These are phyloP conservation scores for Philypnodon macrostomus DNA, from an alignment of 2,797 vertebrate genomes.

Conservation along the genomic window DNA sequence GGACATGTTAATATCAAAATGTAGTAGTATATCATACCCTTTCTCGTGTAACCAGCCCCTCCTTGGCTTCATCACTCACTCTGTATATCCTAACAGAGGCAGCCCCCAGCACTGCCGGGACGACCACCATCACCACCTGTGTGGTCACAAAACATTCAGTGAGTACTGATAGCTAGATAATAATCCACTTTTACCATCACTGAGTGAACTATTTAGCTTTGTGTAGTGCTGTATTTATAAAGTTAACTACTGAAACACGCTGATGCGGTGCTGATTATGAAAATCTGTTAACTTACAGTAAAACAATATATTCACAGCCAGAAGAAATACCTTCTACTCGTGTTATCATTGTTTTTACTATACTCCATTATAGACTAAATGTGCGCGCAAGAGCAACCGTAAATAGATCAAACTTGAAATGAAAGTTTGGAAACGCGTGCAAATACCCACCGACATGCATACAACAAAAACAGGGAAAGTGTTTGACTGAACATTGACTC, in stretches of 20 bases:
- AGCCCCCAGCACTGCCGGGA: conserved; percentile 79
- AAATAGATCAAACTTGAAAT: neutral
- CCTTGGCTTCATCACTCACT: conserved; percentile 47
- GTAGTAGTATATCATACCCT: conserved; percentile 56
- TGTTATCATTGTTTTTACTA: too few relatives aligned
- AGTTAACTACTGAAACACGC: too few relatives aligned
- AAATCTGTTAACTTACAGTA: too few relatives aligned
- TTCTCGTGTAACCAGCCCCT: conserved; percentile 56
- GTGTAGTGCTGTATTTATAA: too few relatives aligned
- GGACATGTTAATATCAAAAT: too few relatives aligned
- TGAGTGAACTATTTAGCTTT: too few relatives aligned
- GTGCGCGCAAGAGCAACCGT: neutral
- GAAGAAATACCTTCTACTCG: too few relatives aligned
- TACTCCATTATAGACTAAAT: too few relatives aligned
- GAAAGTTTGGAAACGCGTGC: neutral
- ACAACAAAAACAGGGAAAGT: neutral
- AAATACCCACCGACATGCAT: neutral
- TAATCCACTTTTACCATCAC: too few relatives aligned
- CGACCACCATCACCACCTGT: conserved; percentile 81
- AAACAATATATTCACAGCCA: too few relatives aligned
- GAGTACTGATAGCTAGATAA: neutral
- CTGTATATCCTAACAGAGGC: conserved; percentile 77
- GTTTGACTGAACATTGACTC: neutral
- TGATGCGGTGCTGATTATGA: too few relatives aligned
- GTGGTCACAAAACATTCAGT: neutral